Evolutionary conservation across 2,888 invertebrate species (phyloP), one percentile per base, ranked within the genome.

Genomic region (Oxytorus armatus): DNA sequence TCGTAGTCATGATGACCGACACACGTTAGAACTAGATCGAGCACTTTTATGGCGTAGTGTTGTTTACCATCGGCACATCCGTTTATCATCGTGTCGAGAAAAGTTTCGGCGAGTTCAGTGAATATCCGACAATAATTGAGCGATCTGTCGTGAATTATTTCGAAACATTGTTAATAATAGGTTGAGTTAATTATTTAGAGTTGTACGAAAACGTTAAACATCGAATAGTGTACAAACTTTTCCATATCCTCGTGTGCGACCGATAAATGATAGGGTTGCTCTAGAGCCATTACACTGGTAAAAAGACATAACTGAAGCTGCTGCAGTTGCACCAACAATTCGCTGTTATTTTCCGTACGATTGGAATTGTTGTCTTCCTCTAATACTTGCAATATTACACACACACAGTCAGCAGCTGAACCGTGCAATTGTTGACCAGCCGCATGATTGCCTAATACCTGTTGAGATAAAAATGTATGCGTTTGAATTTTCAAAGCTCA

Each of bases 1-100:
- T 99, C 98, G 93, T 98, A 99, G 92, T 99, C 98, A 92, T 98
- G 98, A 93, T 99, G 98, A 0, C 98, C 98, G 8, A 98, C 97
- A 92, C 99, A 98, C 42, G 96, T 95, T 57, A 99, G 93, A 8
- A 98, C 96, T 84, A 98, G 93, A 90, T 99, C 98, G 79, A 99
- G 93, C 1, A 97, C 95, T 90, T 96, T 95, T 82, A 98, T 93
- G 0, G 96, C 95, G 92, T 96, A 97, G 92, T 97, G 96, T 7
- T 94, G 94, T 83, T 94, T 93, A 49, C 93, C 93, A 10, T 94
- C 93, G 51, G 93, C 93, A 73, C 95, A 94, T 47, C 94, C 93
- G 61, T 92, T 92, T 7, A 98, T 94, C 87, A 99, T 96, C 88
- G 96, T 96, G 83, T 96, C 95, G 84, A 99, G 93, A 91, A 98